Percentiles rank a stretch among this genome's conserved stretches.
Conservation (phyloP, 2,113 vertebrate genomes). For the Saccopteryx bilineata region DNA sequence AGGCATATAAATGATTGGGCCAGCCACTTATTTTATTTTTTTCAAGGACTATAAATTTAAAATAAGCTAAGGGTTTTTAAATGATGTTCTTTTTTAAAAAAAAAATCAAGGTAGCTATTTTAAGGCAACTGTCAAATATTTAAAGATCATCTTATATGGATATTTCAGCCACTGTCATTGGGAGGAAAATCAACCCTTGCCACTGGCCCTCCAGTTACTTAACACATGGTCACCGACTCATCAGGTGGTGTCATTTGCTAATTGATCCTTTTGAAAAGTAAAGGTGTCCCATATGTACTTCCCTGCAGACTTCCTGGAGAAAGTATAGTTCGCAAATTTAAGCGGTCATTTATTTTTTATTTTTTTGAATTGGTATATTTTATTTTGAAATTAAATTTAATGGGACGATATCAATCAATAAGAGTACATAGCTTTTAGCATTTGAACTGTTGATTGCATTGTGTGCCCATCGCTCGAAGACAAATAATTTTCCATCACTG, state of each 20-base stretch:
- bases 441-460: too few relatives aligned
- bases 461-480: too few relatives aligned
- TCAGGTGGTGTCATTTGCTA: slow-evolving; percentile 57
- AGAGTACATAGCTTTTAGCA: too few relatives aligned
- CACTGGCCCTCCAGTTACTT: slow-evolving; percentile 63
- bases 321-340: not conserved
- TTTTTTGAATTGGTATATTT: too few relatives aligned
- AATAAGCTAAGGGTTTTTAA: slow-evolving; percentile 91
- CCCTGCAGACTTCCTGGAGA: slow-evolving; percentile 29
- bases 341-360: not conserved
- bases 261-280: slow-evolving; percentile 54
- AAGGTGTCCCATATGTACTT: slow-evolving; percentile 11
- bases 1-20: slow-evolving; percentile 93
- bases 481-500: too few relatives aligned
- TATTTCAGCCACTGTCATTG: slow-evolving; percentile 79
- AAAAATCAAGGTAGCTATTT: slow-evolving; percentile 85
- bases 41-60: slow-evolving; percentile 92
- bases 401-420: too few relatives aligned
- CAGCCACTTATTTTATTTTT: slow-evolving; percentile 89
- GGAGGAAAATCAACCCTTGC: slow-evolving; percentile 65
- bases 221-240: not conserved
- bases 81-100: slow-evolving; percentile 86
- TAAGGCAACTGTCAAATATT: slow-evolving; percentile 87
- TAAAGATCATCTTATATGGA: slow-evolving; percentile 86
- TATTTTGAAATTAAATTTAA: too few relatives aligned